These are phyloP conservation scores for Macrosiphum euphorbiae DNA, from an alignment of 2,888 invertebrate genomes.

Conservation along the genomic window DNA sequence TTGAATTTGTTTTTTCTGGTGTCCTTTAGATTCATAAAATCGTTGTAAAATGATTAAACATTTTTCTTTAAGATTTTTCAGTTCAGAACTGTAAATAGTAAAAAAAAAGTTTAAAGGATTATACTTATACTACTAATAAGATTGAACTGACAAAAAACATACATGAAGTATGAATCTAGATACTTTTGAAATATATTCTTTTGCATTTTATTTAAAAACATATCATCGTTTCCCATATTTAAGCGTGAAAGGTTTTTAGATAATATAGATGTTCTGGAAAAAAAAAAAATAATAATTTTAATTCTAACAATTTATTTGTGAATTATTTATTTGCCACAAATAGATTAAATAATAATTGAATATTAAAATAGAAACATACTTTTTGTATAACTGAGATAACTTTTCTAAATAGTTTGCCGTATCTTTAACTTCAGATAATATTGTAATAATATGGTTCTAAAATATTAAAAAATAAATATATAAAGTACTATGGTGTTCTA, in stretches of 20 bases:
- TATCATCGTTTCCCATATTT: constrained; percentile 84
- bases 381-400: constrained; percentile 90
- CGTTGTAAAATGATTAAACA: constrained; percentile 81
- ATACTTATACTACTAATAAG: not conserved
- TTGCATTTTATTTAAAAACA: constrained; percentile 82
- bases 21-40: constrained; percentile 93
- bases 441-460: constrained; percentile 84
- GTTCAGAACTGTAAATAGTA: constrained; percentile 75
- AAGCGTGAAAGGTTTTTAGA: constrained; percentile 81
- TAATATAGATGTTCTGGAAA: constrained; percentile 80
- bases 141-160: constrained; percentile 68
- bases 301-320: constrained; percentile 25
- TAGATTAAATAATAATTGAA: constrained; percentile 38
- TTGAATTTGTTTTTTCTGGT: constrained; percentile 93
- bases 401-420: constrained; percentile 90
- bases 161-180: constrained; percentile 83
- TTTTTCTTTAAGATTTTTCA: constrained; percentile 83
- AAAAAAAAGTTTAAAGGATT: constrained; percentile 39
- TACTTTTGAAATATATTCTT: constrained; percentile 85
- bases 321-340: constrained; percentile 15
- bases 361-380: constrained; percentile 73
- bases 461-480: constrained; percentile 66
- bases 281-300: constrained; percentile 43
- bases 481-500: not conserved
- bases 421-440: constrained; percentile 82